phyloP scores from a whole-genome alignment of 37 sponge, comb jelly and placozoan species.

The Crambe crambe region DNA sequence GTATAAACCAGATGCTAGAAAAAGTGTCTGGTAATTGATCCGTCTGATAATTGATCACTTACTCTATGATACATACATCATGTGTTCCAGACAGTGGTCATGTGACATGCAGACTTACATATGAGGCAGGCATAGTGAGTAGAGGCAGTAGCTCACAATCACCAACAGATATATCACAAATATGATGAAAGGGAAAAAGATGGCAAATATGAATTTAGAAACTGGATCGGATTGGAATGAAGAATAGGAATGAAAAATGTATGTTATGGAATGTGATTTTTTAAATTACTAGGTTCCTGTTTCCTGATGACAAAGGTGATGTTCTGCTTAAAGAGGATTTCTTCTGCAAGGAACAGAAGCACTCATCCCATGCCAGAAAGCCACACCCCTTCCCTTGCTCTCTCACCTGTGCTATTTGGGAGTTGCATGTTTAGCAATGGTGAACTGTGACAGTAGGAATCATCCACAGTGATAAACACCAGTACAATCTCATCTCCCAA shows the following conservation, averaged over 20 bases:
- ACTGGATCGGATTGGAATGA: no score
- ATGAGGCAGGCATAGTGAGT: not conserved
- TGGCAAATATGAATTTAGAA: not conserved
- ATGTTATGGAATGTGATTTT: not conserved
- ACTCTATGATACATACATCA: no score
- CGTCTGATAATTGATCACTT: no score
- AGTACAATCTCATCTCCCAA: conserved; percentile 12
- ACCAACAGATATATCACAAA: not conserved
- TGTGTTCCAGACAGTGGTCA: no score
- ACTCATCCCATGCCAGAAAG: no score
- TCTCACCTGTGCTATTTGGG: not conserved
- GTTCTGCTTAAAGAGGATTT: conserved; percentile 5
- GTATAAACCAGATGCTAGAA: no score
- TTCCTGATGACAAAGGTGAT: not conserved
- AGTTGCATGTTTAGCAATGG: no score
- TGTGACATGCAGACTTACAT: not conserved
- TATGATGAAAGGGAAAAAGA: not conserved
- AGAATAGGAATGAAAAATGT: not conserved
- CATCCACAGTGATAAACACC: conserved; percentile 10
- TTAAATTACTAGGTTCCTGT: not conserved
- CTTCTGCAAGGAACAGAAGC: not conserved
- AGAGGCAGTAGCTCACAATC: not conserved
- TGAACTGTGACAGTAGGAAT: not conserved
- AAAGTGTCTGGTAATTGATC: no score
- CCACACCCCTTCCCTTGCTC: no score